Evolutionary conservation across 2,113 vertebrate genomes (phyloP).

Genomic region (Epinephelus cyanopodus): DNA sequence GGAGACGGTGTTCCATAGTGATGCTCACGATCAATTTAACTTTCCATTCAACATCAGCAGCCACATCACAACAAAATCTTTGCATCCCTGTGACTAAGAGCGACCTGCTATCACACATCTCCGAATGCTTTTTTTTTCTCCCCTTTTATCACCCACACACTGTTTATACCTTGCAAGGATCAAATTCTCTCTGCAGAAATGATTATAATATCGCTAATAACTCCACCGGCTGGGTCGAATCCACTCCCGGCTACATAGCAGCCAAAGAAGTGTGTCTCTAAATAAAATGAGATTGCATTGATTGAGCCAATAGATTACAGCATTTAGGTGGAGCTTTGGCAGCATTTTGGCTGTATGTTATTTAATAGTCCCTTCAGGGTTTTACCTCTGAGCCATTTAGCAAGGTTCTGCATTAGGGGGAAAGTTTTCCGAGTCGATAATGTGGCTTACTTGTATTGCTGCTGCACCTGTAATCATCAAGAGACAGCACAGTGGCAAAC

Average conservation of each 20-base stretch:
- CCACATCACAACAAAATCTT: conserved; percentile 60
- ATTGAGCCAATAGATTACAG: conserved; percentile 61
- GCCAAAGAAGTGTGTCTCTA: conserved; percentile 18
- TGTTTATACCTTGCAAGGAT: conserved; percentile 27
- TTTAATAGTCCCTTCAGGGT: conserved; percentile 49
- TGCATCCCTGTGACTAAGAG: neutral
- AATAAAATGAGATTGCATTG: conserved; percentile 66
- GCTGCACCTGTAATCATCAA: neutral
- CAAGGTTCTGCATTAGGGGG: conserved; percentile 28
- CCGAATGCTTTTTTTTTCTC: neutral
- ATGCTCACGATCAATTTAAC: conserved; percentile 68
- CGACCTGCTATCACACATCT: neutral
- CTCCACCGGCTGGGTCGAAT: conserved; percentile 35
- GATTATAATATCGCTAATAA: conserved; percentile 67
- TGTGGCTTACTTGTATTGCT: conserved; percentile 21
- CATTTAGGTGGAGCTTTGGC: conserved; percentile 51
- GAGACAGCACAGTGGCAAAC: too few relatives aligned
- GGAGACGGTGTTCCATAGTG: conserved; percentile 38
- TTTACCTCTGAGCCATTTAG: conserved; percentile 58
- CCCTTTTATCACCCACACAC: conserved; percentile 15
- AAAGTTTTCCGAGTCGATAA: conserved; percentile 31
- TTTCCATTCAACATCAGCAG: conserved; percentile 66
- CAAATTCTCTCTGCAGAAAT: conserved; percentile 46
- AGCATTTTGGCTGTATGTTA: conserved; percentile 41
- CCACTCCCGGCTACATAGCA: conserved; percentile 24